Base-by-base conservation (phyloP, 2,113 vertebrate genomes). In the Cochlearius cochlearius region DNA sequence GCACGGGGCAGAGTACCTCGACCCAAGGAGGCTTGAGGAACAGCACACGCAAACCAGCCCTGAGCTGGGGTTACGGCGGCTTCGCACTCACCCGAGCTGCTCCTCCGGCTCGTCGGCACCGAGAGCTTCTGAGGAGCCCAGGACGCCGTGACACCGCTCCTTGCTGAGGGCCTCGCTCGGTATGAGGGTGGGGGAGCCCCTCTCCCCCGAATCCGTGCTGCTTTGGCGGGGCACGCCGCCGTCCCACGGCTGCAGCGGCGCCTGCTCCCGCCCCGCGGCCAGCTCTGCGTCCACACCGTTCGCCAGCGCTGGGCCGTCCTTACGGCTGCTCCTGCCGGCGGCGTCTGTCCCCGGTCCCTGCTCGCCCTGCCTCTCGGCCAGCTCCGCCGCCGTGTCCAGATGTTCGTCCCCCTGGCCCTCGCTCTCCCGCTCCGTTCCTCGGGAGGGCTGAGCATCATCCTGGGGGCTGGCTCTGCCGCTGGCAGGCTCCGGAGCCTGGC, bases 21-120 rank as follows among this genome's bases (percentile, higher is more conserved):
- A 83, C 88, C 55, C 78, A 7, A 73, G 45, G 39, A 84, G n/a
- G 76, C n/a, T 55, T 3, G 55, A 53, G 77, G 52, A 86, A 56
- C 41, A 67, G 5, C 66, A 16, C 38, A 25, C 3, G 1, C 9
- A 50, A n/a, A 29, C 27, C 76, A 13, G 36, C 19, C 3, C 66
- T 0, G 45, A 50, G 59, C 60, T 4, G 7, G 21, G 1, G 2
- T 29, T 9, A 2, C 1, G 4, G 17, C 0, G 3, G 18, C 36
- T 81, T 10, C 27, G 5, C 73, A 95, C 86, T 97, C 90, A 97
- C 97, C 97, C 82, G 3, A 97, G 75, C 59, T 74, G 94, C 32
- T 97, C 96, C n/a, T 97, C 97, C 0, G 52, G n/a, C 72, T 98
- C 93, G 7, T 94, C 83, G 0, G 76, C 66, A 0, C 92, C 91